phyloP scores from a whole-genome alignment of 2,797 vertebrate species.

The Melanotaenia boesemani region DNA sequence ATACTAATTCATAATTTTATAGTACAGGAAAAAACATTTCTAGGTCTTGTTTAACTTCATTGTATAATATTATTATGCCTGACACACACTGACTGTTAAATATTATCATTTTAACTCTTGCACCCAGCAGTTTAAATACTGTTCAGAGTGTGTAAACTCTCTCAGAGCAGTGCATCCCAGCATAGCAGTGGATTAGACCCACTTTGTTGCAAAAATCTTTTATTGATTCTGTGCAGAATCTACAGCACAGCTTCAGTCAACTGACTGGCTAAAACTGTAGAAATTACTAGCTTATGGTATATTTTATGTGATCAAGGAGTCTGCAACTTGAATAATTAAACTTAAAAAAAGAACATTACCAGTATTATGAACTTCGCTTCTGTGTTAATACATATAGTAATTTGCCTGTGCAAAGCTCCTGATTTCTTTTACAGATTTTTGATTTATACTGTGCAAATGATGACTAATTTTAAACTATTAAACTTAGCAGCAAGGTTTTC shows the following conservation, averaged over 20 bases:
- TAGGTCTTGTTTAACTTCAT: no score
- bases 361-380: neutral
- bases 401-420: constrained; percentile 9
- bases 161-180: no score
- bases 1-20: no score
- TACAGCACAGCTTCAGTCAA: neutral
- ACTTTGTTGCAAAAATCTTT: neutral
- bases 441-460: constrained; percentile 26
- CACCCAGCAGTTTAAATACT: no score
- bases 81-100: no score
- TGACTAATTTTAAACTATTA: constrained; percentile 21
- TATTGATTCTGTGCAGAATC: neutral
- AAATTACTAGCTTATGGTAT: neutral
- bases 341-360: neutral
- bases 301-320: neutral
- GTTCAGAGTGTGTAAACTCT: no score
- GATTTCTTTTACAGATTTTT: constrained; percentile 30
- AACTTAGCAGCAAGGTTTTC: neutral
- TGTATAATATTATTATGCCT: no score
- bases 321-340: neutral
- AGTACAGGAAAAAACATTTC: no score
- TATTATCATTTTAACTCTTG: no score
- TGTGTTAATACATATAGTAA: neutral
- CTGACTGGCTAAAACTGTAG: neutral
- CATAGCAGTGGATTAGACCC: neutral